Conservation (phyloP, 2,888 invertebrate genomes). For the Epiblema foenella region DNA sequence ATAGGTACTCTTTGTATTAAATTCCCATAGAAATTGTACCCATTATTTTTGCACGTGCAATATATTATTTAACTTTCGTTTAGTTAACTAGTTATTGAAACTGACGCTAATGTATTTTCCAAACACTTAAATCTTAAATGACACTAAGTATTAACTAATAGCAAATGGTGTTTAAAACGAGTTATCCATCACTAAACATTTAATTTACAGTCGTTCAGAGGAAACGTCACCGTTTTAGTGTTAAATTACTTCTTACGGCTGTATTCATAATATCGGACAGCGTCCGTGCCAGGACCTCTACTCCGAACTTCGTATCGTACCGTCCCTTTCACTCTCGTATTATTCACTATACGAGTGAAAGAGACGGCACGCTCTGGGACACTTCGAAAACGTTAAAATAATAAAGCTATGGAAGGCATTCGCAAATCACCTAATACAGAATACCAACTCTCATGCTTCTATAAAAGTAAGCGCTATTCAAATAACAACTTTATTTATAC, state of each 20-base stretch:
- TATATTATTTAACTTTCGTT: neutral
- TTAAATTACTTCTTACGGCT: constrained; percentile 38
- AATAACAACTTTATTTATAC: constrained; percentile 46
- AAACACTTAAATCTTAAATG: constrained; percentile 23
- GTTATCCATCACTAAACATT: constrained; percentile 34
- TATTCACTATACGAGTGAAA: too few relatives aligned
- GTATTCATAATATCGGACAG: constrained; percentile 45
- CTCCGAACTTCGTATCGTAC: too few relatives aligned
- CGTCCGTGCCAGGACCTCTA: constrained; percentile 48
- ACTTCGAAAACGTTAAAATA: constrained; percentile 55
- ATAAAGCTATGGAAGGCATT: constrained; percentile 61
- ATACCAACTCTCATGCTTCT: constrained; percentile 47
- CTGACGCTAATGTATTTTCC: neutral
- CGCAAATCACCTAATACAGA: constrained; percentile 65
- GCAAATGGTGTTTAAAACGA: constrained; percentile 29
- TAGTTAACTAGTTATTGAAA: neutral
- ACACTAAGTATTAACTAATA: constrained; percentile 24
- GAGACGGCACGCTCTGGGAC: too few relatives aligned
- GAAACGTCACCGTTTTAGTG: constrained; percentile 23
- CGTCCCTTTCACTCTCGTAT: too few relatives aligned
- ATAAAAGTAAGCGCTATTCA: constrained; percentile 21
- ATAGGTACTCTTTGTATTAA: too few relatives aligned
- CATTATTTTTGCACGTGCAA: too few relatives aligned
- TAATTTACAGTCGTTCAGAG: constrained; percentile 26
- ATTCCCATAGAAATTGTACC: too few relatives aligned